Conservation (phyloP, 2,888 invertebrate genomes). For the Muschampia plurimacula region DNA sequence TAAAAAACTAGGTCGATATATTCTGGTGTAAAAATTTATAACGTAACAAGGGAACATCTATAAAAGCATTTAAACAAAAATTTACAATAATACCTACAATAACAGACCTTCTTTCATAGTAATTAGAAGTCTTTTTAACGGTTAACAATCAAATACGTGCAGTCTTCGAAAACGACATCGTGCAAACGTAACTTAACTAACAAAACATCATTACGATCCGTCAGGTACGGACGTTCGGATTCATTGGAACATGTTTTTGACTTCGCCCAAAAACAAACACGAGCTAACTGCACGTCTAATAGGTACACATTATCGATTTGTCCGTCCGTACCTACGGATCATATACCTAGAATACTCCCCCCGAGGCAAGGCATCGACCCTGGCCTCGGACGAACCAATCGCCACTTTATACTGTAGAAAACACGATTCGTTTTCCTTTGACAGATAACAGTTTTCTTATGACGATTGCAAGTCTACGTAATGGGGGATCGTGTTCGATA, state of each 20-base stretch:
- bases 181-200: conserved; percentile 13
- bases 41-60: no score
- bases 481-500: conserved; percentile 68
- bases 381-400: conserved; percentile 50
- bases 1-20: no score
- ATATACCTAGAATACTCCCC: conserved; percentile 70
- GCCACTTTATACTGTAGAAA: conserved; percentile 49
- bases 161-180: conserved; percentile 1
- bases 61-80: no score
- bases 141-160: background rate
- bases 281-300: conserved; percentile 46
- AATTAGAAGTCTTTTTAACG: background rate
- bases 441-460: conserved; percentile 65
- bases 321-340: conserved; percentile 73
- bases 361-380: conserved; percentile 62
- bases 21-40: no score
- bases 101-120: no score
- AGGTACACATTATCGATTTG: conserved; percentile 73
- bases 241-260: conserved; percentile 42
- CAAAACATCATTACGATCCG: conserved; percentile 8
- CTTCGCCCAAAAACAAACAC: conserved; percentile 63
- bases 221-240: conserved; percentile 31
- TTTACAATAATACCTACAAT: no score
- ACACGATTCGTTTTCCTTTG: conserved; percentile 67
- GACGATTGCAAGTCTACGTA: conserved; percentile 75